Percentiles rank a stretch among this genome's conserved stretches.
Evolutionary conservation across 2,113 vertebrate genomes (phyloP).

Genomic region (Eulemur rufifrons): DNA sequence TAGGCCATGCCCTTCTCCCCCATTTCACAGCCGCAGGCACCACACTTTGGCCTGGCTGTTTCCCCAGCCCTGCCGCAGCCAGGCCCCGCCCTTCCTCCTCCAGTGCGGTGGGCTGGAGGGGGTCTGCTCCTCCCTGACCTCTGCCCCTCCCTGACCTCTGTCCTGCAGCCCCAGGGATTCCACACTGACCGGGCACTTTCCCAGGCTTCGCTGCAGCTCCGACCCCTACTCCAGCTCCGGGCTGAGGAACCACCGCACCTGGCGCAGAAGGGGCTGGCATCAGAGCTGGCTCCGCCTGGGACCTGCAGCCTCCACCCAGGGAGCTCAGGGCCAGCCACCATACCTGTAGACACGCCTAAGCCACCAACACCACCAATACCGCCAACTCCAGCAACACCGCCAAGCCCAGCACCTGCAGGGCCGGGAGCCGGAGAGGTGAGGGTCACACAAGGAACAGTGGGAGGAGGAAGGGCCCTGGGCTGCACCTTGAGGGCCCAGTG

Average conservation of each 20-base stretch:
- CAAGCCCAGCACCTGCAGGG: slow-evolving; percentile 71
- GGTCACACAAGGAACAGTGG: background rate
- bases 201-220: slow-evolving; percentile 83
- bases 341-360: slow-evolving; percentile 82
- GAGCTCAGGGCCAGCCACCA: background rate
- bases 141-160: background rate
- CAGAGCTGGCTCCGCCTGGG: background rate
- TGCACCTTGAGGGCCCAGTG: fast-evolving
- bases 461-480: background rate
- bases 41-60: background rate
- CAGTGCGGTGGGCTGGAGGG: background rate
- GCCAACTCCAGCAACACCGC: background rate
- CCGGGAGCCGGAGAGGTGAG: background rate
- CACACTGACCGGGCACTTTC: slow-evolving; percentile 85
- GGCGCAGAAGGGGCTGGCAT: background rate
- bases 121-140: background rate
- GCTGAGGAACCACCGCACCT: slow-evolving; percentile 81
- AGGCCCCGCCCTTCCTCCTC: background rate
- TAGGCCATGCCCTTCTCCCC: background rate
- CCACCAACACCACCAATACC: slow-evolving; percentile 62
- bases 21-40: background rate
- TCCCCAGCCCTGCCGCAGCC: background rate
- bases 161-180: background rate
- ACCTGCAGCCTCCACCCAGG: background rate
- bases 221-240: slow-evolving; percentile 76